A percentile compares a stretch with the other conserved stretches of the same genome.
These are phyloP conservation scores for Flexamia atlantica DNA, from an alignment of 2,888 invertebrate genomes.

Conservation along the genomic window DNA sequence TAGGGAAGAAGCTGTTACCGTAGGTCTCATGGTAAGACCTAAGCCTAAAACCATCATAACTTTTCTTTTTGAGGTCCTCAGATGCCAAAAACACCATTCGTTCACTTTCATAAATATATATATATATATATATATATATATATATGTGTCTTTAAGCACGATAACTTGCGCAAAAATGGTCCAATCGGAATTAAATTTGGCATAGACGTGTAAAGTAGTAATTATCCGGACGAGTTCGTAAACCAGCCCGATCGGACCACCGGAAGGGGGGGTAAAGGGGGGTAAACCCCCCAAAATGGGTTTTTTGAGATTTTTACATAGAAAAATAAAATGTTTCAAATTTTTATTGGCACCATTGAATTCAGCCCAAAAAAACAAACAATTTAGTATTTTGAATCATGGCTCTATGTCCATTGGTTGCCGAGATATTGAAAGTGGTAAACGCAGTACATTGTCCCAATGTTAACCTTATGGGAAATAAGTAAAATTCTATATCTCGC, in stretches of 20 bases:
- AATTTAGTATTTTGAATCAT: background rate
- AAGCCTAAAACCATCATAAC: background rate
- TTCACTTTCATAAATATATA: background rate
- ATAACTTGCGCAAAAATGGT: background rate
- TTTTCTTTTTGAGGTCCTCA: background rate
- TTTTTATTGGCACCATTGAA: background rate
- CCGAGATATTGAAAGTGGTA: background rate
- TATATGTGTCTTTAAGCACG: background rate
- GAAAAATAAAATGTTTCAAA: background rate
- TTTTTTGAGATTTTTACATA: background rate
- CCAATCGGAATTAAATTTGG: background rate
- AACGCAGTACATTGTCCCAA: background rate
- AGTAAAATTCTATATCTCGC: background rate
- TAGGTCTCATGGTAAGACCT: slow-evolving; percentile 72
- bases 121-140: background rate
- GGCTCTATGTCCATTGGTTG: background rate
- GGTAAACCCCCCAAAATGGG: background rate
- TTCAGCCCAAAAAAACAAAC: background rate
- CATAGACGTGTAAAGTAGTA: background rate
- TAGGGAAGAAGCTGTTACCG: no score
- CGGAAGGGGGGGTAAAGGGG: background rate
- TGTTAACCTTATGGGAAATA: background rate
- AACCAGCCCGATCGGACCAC: background rate
- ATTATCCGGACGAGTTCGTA: background rate
- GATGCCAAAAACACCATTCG: background rate